Percentiles rank a stretch among this genome's conserved stretches.
Evolutionary conservation across 2,113 vertebrate genomes (phyloP).

Genomic region (Macaca mulatta): DNA sequence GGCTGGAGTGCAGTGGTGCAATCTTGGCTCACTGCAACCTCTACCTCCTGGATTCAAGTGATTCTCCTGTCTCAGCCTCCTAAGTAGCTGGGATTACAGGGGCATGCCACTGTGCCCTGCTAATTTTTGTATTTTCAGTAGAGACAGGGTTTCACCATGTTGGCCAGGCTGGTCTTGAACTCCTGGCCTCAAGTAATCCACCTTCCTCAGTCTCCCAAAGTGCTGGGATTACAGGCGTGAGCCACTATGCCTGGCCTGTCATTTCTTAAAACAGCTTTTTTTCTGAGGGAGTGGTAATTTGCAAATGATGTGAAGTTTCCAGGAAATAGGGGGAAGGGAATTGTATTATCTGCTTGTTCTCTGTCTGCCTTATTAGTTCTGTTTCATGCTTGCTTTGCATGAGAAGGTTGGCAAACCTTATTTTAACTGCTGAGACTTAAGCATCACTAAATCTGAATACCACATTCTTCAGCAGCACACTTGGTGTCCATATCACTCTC

Average conservation of each 20-base stretch:
- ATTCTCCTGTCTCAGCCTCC: too few species aligned
- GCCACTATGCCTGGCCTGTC: not conserved
- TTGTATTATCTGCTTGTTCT: not conserved
- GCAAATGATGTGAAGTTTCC: not conserved
- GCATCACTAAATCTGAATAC: slow-evolving; percentile 21
- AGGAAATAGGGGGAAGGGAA: slow-evolving; percentile 6
- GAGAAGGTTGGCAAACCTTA: slow-evolving; percentile 53
- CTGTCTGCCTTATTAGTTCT: slow-evolving; percentile 36
- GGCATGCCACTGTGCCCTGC: too few species aligned
- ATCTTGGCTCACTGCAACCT: too few species aligned
- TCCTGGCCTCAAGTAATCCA: too few species aligned
- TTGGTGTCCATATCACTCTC: slow-evolving; percentile 41
- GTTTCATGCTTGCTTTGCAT: slow-evolving; percentile 81
- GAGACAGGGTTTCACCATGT: too few species aligned
- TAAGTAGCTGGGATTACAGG: too few species aligned
- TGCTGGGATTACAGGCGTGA: too few species aligned
- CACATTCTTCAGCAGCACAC: slow-evolving; percentile 29
- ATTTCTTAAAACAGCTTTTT: slow-evolving; percentile 41
- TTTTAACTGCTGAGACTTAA: slow-evolving; percentile 51
- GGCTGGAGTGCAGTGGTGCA: too few species aligned
- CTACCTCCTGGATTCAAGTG: too few species aligned
- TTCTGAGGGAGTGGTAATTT: slow-evolving; percentile 11
- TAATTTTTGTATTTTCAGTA: too few species aligned
- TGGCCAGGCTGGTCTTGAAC: too few species aligned
- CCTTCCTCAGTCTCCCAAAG: too few species aligned